Percentiles rank a stretch among this genome's conserved stretches.
Evolutionary conservation across 2,888 invertebrate species (phyloP).

Genomic region (Dugesia japonica): DNA sequence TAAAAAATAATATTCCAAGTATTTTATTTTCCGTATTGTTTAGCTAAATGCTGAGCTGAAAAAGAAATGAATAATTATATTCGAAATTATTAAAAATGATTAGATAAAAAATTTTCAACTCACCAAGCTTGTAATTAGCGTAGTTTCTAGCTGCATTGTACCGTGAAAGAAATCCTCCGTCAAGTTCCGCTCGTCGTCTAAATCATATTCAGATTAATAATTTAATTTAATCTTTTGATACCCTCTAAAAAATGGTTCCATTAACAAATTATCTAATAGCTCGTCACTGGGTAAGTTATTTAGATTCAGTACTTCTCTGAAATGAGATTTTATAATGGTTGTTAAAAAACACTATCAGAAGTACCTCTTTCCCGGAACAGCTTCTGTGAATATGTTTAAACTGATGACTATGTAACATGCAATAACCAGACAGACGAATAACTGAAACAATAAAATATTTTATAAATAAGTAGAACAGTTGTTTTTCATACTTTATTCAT

Average conservation of each 20-base stretch:
- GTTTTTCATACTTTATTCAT: too few species aligned
- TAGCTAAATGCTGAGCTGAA: conserved; percentile 4
- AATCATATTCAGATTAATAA: too few species aligned
- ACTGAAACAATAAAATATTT: too few species aligned
- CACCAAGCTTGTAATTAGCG: background rate
- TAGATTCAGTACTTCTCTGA: background rate
- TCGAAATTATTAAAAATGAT: background rate
- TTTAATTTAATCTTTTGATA: too few species aligned
- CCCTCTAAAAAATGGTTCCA: background rate
- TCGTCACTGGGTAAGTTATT: background rate
- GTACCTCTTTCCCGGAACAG: too few species aligned
- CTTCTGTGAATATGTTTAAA: too few species aligned
- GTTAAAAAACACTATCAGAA: too few species aligned
- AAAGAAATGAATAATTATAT: too few species aligned
- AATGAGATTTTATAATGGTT: background rate
- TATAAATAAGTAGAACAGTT: too few species aligned
- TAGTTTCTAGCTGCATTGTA: background rate
- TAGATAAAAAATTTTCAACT: background rate
- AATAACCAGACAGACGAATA: too few species aligned
- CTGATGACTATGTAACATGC: too few species aligned
- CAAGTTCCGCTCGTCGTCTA: conserved; percentile 14
- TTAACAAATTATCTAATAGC: background rate
- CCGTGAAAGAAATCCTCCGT: background rate
- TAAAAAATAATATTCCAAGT: too few species aligned
- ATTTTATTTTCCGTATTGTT: background rate